Evolutionary conservation across 2,113 vertebrate genomes (phyloP).

Genomic region (Anoura caudifer): DNA sequence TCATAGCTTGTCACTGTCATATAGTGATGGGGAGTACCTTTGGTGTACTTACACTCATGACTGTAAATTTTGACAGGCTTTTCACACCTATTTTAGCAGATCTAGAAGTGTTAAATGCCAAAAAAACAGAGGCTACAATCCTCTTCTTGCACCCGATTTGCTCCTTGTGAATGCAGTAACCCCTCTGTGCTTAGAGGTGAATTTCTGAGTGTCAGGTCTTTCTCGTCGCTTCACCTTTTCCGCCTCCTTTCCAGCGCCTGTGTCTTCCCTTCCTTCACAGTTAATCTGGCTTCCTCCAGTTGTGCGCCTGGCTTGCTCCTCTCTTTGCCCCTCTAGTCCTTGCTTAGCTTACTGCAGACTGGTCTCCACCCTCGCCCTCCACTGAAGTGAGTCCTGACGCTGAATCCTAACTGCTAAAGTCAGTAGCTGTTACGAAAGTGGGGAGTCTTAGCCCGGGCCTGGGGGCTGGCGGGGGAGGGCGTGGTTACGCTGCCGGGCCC

Average conservation of each 20-base stretch:
- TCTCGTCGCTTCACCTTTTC: not conserved
- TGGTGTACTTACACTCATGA: not conserved
- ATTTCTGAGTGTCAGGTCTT: not conserved
- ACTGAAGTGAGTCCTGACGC: not conserved
- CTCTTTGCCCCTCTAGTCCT: not conserved
- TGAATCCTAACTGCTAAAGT: not conserved
- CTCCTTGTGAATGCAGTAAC: not conserved
- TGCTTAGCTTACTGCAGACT: not conserved
- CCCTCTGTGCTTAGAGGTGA: not conserved
- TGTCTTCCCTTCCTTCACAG: not conserved
- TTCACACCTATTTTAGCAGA: not conserved
- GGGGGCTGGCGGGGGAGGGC: not conserved
- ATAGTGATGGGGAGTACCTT: not conserved
- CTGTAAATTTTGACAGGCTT: not conserved
- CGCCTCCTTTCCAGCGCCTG: not conserved
- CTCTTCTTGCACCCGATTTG: rapidly evolving
- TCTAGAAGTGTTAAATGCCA: not conserved
- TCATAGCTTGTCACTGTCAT: not conserved
- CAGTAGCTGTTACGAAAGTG: not conserved
- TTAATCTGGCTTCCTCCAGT: not conserved
- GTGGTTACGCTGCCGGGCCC: not conserved
- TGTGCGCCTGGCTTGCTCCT: not conserved
- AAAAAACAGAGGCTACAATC: not conserved
- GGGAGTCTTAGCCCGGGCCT: not conserved
- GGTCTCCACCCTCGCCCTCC: not conserved